Evolutionary conservation across 2,797 vertebrate species (phyloP), one percentile per base, ranked within the genome.

Genomic region (Lepilemur ruficaudatus): DNA sequence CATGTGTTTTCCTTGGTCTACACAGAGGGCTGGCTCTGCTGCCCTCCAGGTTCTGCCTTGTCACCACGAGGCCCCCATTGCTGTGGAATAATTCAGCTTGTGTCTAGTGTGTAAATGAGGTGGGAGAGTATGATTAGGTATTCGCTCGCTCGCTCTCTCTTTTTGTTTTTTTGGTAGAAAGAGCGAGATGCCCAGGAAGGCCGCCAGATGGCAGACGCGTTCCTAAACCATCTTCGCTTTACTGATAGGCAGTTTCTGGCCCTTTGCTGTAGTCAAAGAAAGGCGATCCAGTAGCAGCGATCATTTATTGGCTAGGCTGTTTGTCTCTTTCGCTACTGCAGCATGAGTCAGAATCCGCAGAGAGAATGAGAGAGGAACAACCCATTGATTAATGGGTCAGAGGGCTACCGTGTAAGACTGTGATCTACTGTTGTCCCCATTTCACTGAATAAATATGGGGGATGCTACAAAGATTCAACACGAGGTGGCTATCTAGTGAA

Each of bases 171-270:
- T 92, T 70, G 38, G 38, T 23, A 89, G 55, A 28, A 78, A 88
- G 48, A 52, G 20, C 35, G 80, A 69, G 41, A 76, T 72, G 63
- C 76, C n/a, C 17, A 75, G 61, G 43, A 80, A 35, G 76, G 78
- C 91, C 80, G 52, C 95, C 96, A 97, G 97, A 46, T 96, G 96
- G 96, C 96, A 96, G 89, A 41, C 67, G 90, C 23, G n/a, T 75
- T 61, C 80, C 91, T 94, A 41, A 12, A 0, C 32, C 4, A 25
- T 32, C 30, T 12, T 35, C 25, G 52, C 59, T 22, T 48, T 11
- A 22, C 32, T 12, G 80, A 72, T 92, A 48, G 69, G 76, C 87
- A 25, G 15, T 30, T 88, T 72, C 55, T 48, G 63, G 48, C 46
- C 59, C 48, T 70, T 90, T 2, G 20, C 75, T 4, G 13, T 57